Conservation (phyloP, 2,113 vertebrate genomes). For the Sceloporus undulatus region DNA sequence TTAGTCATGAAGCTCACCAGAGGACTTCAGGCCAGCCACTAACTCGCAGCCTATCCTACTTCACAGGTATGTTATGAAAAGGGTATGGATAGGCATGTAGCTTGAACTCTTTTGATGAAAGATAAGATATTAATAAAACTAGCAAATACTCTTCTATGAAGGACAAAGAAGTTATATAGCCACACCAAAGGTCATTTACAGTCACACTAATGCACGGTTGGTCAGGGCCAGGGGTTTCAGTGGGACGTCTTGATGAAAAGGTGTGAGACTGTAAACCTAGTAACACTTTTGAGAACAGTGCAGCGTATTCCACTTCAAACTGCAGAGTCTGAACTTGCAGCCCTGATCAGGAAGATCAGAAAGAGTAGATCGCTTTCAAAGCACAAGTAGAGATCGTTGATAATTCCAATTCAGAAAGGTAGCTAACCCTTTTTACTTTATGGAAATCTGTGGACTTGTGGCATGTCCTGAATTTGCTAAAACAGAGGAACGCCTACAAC, state of each 20-base stretch:
- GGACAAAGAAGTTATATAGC: neutral
- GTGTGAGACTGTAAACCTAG: neutral
- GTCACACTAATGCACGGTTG: neutral
- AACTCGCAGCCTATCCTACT: too few species aligned
- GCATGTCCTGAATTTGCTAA: too few species aligned
- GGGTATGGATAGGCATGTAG: neutral
- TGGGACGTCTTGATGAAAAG: neutral
- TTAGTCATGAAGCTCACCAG: too few species aligned
- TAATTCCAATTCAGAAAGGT: too few species aligned
- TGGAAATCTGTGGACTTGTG: too few species aligned
- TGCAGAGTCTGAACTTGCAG: neutral
- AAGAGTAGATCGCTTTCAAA: too few species aligned
- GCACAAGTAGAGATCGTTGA: too few species aligned
- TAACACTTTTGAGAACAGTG: neutral
- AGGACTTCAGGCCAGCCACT: too few species aligned
- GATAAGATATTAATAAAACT: neutral
- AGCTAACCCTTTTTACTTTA: too few species aligned
- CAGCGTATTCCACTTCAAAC: neutral
- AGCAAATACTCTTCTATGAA: neutral
- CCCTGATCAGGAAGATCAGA: too few species aligned
- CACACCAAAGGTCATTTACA: neutral
- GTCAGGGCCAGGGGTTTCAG: neutral
- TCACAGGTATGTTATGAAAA: neutral
- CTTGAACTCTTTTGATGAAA: neutral
- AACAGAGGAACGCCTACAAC: too few species aligned